Evolutionary conservation across 2,888 invertebrate genomes (phyloP).

Genomic region (Acrobasis repandana): DNA sequence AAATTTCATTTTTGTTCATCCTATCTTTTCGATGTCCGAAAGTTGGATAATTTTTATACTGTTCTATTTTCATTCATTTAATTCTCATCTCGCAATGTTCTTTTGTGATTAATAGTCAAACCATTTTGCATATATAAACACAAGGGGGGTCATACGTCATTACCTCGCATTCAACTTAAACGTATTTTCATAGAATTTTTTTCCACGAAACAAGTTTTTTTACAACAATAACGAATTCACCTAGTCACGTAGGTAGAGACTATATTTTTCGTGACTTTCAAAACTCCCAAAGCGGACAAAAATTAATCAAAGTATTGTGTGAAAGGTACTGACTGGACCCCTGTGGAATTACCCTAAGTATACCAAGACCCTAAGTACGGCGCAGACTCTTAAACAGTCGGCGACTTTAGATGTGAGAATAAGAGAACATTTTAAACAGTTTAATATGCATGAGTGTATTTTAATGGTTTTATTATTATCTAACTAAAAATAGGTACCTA

Average conservation of each 20-base stretch:
- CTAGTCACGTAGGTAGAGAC: conserved; percentile 18
- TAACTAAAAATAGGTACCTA: too few relatives aligned
- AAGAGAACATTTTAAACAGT: not conserved
- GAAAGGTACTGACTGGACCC: conserved; percentile 22
- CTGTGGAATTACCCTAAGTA: conserved; percentile 21
- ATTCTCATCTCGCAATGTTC: too few relatives aligned
- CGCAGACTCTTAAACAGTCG: not conserved
- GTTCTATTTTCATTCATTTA: too few relatives aligned
- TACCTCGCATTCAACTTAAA: not conserved
- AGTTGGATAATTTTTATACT: too few relatives aligned
- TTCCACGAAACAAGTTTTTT: not conserved
- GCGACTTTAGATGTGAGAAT: not conserved
- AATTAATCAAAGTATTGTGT: conserved; percentile 22
- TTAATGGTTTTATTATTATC: too few relatives aligned
- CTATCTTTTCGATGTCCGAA: too few relatives aligned
- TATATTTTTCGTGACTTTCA: conserved; percentile 7
- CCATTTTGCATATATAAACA: not conserved
- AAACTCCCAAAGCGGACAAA: not conserved
- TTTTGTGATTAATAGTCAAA: not conserved
- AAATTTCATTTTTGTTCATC: too few relatives aligned
- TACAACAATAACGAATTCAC: conserved; percentile 4
- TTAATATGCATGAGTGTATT: not conserved
- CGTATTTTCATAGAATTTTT: not conserved
- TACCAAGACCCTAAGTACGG: not conserved
- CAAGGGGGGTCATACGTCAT: not conserved